Conservation (phyloP, 2,797 vertebrate species). For the Sylvilagus floridanus region DNA sequence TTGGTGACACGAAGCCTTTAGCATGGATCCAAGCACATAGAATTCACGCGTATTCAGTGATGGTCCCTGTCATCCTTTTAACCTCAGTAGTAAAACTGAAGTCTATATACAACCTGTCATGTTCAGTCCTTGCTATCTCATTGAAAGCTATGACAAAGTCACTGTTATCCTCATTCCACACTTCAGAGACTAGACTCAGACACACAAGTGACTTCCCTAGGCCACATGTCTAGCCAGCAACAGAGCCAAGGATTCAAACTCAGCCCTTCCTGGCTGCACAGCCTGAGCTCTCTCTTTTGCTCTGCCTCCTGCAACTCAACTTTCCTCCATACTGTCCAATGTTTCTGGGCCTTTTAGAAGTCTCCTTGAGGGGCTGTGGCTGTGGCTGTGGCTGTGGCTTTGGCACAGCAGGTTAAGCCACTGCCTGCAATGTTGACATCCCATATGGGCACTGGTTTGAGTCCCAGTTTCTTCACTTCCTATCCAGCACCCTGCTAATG, state of each 20-base stretch:
- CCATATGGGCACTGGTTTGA: too few relatives aligned
- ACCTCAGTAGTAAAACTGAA: not conserved
- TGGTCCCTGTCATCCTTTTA: not conserved
- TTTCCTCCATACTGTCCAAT: too few relatives aligned
- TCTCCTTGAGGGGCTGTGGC: too few relatives aligned
- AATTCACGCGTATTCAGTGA: too few relatives aligned
- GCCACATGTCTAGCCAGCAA: fast-evolving
- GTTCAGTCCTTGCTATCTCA: not conserved
- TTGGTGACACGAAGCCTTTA: not conserved
- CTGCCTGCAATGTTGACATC: too few relatives aligned
- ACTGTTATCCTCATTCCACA: not conserved
- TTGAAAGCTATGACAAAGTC: not conserved
- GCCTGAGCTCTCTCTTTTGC: not conserved
- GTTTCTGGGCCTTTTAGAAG: too few relatives aligned
- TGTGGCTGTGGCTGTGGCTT: too few relatives aligned
- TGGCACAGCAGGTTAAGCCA: too few relatives aligned
- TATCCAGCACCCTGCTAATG: too few relatives aligned
- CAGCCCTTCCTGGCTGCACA: not conserved
- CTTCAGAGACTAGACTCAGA: not conserved
- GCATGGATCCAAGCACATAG: not conserved
- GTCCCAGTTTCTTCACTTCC: too few relatives aligned
- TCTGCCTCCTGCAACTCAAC: not conserved
- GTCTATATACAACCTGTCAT: too few relatives aligned
- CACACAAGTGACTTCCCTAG: not conserved
- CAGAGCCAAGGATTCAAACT: not conserved